Evolutionary conservation across 2,113 vertebrate species (phyloP).

Genomic region (Centropristis striata): DNA sequence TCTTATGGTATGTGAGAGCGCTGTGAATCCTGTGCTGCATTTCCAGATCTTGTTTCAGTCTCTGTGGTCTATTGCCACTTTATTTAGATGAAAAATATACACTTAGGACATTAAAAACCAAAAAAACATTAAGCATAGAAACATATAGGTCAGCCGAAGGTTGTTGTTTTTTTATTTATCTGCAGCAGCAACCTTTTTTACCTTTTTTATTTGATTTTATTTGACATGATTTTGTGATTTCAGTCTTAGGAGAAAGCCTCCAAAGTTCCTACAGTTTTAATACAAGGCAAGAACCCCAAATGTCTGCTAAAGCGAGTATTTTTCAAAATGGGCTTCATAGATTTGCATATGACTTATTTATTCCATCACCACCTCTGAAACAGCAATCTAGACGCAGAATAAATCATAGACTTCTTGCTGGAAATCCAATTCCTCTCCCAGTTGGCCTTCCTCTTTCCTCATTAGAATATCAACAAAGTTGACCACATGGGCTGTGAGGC

Average conservation of each 20-base stretch:
- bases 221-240: neutral
- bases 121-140: neutral
- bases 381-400: conserved; percentile 6
- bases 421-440: conserved; percentile 59
- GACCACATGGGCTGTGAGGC: conserved; percentile 37
- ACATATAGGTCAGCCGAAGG: neutral
- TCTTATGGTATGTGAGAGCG: conserved; percentile 39
- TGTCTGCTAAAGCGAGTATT: neutral
- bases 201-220: neutral
- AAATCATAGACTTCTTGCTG: conserved; percentile 51
- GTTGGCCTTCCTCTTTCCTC: conserved; percentile 40
- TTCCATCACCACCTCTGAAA: conserved; percentile 47
- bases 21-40: conserved; percentile 31
- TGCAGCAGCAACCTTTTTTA: neutral
- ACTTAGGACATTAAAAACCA: neutral
- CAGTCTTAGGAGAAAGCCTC: neutral
- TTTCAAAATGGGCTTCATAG: conserved; percentile 29
- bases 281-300: conserved; percentile 5
- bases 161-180: neutral
- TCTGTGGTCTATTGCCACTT: conserved; percentile 44
- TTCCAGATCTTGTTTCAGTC: conserved; percentile 66
- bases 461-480: conserved; percentile 65
- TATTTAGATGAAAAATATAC: conserved; percentile 43
- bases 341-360: conserved; percentile 41
- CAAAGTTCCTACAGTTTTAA: conserved; percentile 10